Conservation (phyloP, 30 jellyfish, hydroid and myxozoan genomes). For the Mastigias papua region DNA sequence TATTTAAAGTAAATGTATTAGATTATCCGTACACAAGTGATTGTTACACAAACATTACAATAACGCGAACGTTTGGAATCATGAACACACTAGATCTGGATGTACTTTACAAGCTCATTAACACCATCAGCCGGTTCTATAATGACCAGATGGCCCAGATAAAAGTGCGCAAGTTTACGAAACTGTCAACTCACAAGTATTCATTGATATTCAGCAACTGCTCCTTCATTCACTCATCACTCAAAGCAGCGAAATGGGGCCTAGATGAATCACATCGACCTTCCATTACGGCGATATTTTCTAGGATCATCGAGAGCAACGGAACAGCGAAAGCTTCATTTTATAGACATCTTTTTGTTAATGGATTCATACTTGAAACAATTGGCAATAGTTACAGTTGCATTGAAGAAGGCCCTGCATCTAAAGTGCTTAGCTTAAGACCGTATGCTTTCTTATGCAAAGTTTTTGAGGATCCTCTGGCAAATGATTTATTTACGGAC, state of each 20-base stretch:
- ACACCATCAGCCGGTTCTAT: constrained; percentile 58
- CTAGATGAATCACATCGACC: constrained; percentile 68
- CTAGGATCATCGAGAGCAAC: constrained; percentile 46
- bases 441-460: constrained; percentile 79
- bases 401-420: constrained; percentile 88
- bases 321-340: constrained; percentile 58
- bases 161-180: constrained; percentile 72
- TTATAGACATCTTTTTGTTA: constrained; percentile 13
- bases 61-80: constrained; percentile 49
- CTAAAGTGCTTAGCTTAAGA: constrained; percentile 15
- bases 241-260: constrained; percentile 78
- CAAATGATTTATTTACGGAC: constrained; percentile 54
- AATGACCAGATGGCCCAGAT: constrained; percentile 27
- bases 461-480: constrained; percentile 38
- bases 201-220: constrained; percentile 83
- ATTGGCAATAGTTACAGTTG: constrained; percentile 76
- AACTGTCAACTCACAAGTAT: constrained; percentile 23
- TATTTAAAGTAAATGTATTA: constrained; percentile 43
- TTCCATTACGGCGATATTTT: constrained; percentile 67
- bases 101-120: constrained; percentile 68
- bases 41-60: constrained; percentile 55
- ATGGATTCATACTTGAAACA: constrained; percentile 53
- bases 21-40: constrained; percentile 84
- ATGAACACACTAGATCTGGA: constrained; percentile 42
- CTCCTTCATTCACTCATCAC: constrained; percentile 69